These are phyloP conservation scores for Mirounga angustirostris DNA, from an alignment of 2,113 vertebrate genomes.

Conservation along the genomic window DNA sequence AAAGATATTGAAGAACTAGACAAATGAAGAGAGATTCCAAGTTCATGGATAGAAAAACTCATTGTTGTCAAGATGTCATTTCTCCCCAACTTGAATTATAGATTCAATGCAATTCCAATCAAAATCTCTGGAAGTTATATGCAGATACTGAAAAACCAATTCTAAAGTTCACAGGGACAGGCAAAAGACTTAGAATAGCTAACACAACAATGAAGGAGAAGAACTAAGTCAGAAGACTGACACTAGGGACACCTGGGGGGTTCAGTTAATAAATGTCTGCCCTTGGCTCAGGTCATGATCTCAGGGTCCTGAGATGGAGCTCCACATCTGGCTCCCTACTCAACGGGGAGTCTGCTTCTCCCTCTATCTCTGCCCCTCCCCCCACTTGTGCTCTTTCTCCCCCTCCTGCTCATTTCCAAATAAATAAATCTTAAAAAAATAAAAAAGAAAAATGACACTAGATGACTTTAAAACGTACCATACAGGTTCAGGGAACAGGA, in stretches of 20 bases:
- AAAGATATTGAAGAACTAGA: background rate
- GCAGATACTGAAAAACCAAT: background rate
- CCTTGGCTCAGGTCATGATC: no score
- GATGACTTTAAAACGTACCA: background rate
- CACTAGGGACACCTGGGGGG: background rate
- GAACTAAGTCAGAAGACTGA: background rate
- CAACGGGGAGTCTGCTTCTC: no score
- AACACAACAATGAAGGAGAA: background rate
- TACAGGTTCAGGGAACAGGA: background rate
- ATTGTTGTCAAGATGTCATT: background rate
- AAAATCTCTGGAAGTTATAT: background rate
- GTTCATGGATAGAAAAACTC: background rate
- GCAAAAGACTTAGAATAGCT: background rate
- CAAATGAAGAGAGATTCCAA: background rate
- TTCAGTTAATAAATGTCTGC: no score
- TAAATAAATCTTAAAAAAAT: no score
- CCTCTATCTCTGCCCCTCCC: no score
- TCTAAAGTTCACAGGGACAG: background rate
- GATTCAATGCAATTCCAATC: background rate
- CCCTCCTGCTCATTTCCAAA: no score
- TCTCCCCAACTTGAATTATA: background rate
- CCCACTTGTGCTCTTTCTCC: no score
- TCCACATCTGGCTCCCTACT: no score
- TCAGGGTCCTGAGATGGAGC: no score
- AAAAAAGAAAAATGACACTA: background rate